Percentiles rank a stretch among this genome's conserved stretches.
Conservation (phyloP, 2,113 vertebrate species). For the Oncorhynchus gorbuscha region DNA sequence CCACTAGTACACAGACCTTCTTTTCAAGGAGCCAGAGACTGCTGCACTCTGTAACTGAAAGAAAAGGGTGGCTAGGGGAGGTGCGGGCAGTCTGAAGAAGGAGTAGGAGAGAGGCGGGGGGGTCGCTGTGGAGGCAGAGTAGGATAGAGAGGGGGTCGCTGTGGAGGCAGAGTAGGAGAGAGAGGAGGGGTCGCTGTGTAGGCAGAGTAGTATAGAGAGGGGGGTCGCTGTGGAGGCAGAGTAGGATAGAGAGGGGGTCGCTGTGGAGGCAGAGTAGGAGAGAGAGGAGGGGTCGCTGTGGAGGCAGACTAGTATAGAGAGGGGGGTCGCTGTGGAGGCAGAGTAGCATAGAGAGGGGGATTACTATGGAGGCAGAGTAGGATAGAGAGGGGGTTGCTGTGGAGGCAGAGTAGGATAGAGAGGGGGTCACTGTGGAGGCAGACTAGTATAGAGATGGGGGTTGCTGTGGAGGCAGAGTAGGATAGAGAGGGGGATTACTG, state of each 20-base stretch:
- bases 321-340: not conserved
- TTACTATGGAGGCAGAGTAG: not conserved
- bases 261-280: too few relatives aligned
- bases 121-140: conserved; percentile 46
- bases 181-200: too few relatives aligned
- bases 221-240: too few relatives aligned
- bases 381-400: conserved; percentile 41
- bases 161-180: too few relatives aligned
- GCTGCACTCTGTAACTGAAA: conserved; percentile 60
- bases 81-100: conserved; percentile 59
- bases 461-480: too few relatives aligned
- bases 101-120: conserved; percentile 45
- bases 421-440: conserved; percentile 43
- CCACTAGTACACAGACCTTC: conserved; percentile 74
- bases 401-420: conserved; percentile 64
- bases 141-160: conserved; percentile 44
- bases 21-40: conserved; percentile 71
- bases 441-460: conserved; percentile 12
- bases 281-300: too few relatives aligned
- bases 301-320: too few relatives aligned
- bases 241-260: too few relatives aligned
- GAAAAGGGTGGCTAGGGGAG: conserved; percentile 22
- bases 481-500: too few relatives aligned
- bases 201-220: too few relatives aligned
- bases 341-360: not conserved